Percentiles rank a stretch among this genome's conserved stretches.
These are phyloP conservation scores for Ctenochaetus hawaiiensis DNA, from an alignment of 2,797 vertebrate genomes.

Conservation along the genomic window DNA sequence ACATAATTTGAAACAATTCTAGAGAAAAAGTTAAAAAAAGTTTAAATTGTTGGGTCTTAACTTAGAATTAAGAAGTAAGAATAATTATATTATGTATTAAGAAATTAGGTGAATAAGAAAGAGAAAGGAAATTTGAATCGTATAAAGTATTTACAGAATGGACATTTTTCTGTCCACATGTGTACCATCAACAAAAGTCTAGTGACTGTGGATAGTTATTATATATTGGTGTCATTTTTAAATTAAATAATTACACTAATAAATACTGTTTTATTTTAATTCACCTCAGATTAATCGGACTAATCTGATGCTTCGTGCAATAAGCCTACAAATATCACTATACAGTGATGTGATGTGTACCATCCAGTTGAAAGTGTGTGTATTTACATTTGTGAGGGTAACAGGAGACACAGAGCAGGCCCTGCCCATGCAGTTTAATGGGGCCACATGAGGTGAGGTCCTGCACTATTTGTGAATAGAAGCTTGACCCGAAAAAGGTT, in stretches of 20 bases:
- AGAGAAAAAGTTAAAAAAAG: not conserved
- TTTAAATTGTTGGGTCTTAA: not conserved
- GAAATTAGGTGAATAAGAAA: not conserved
- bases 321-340: not conserved
- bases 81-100: not conserved
- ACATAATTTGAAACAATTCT: not conserved
- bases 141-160: no score
- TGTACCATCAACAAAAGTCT: not conserved
- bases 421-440: conserved; percentile 55
- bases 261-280: not conserved
- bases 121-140: not conserved
- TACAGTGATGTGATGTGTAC: conserved; percentile 21
- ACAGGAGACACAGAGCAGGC: conserved; percentile 54
- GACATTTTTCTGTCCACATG: not conserved
- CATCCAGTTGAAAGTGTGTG: conserved; percentile 25
- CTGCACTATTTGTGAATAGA: conserved; percentile 62
- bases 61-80: not conserved
- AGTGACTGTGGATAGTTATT: not conserved
- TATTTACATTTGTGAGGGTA: conserved; percentile 38
- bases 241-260: not conserved
- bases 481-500: conserved; percentile 71
- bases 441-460: conserved; percentile 73
- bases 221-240: not conserved
- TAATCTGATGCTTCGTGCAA: not conserved
- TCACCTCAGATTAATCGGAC: not conserved